Evolutionary conservation across 2,888 invertebrate species (phyloP).

Genomic region (Theretra japonica): DNA sequence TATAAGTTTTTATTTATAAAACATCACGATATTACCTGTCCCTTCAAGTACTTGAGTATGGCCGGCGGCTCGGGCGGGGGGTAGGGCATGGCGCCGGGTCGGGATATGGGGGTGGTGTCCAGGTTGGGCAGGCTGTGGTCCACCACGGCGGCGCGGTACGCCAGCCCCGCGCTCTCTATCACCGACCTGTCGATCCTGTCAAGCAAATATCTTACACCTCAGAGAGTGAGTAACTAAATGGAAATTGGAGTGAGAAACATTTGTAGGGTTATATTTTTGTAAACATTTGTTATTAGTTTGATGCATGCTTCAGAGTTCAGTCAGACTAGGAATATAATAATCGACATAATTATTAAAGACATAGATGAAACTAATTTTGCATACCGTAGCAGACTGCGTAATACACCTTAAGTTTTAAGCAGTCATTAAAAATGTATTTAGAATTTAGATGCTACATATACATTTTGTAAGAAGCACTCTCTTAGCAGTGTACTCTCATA

Average conservation of each 20-base stretch:
- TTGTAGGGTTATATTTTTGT: no score
- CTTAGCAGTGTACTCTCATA: background rate
- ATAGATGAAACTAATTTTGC: background rate
- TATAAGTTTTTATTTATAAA: background rate
- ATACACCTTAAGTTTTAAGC: no score
- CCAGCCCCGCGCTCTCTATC: conserved; percentile 74
- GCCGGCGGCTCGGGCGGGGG: conserved; percentile 72
- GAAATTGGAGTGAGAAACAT: no score
- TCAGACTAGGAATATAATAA: no score
- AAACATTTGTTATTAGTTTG: no score
- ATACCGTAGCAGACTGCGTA: background rate
- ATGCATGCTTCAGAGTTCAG: no score
- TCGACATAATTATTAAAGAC: background rate
- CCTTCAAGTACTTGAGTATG: conserved; percentile 75
- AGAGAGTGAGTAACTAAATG: background rate
- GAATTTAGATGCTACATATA: no score
- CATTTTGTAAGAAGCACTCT: no score
- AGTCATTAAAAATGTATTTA: no score
- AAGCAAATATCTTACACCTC: conserved; percentile 28
- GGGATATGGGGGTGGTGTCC: conserved; percentile 48
- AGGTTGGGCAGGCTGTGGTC: conserved; percentile 53
- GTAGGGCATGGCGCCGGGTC: conserved; percentile 65
- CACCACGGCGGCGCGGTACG: conserved; percentile 73
- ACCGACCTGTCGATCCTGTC: conserved; percentile 75
- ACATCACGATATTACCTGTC: conserved; percentile 57